phyloP scores from a whole-genome alignment of 2,888 invertebrate genomes.

The Hydrotaea cyrtoneurina region DNA sequence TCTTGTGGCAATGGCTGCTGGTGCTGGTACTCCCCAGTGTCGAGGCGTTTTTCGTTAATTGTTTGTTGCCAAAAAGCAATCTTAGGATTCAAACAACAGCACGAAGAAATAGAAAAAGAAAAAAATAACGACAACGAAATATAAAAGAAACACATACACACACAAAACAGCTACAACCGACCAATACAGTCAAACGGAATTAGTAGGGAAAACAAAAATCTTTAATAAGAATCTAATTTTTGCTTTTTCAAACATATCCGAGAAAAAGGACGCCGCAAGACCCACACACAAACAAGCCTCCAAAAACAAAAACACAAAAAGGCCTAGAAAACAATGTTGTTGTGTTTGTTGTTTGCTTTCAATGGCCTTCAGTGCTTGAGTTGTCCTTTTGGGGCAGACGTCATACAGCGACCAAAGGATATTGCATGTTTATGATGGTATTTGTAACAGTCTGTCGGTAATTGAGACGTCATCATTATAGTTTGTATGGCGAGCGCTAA shows the following conservation, averaged over 20 bases:
- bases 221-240: conserved; percentile 37
- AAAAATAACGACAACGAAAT: background rate
- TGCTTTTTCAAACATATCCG: background rate
- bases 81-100: background rate
- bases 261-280: background rate
- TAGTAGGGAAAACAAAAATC: conserved; percentile 40
- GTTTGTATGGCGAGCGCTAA: too few species aligned
- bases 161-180: background rate
- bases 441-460: background rate
- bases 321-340: background rate
- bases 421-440: background rate
- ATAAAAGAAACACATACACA: background rate
- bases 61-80: conserved; percentile 37
- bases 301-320: background rate
- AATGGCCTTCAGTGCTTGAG: conserved; percentile 39
- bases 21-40: conserved; percentile 12
- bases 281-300: background rate
- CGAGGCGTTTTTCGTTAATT: conserved; percentile 45
- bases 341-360: conserved; percentile 7
- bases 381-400: conserved; percentile 14
- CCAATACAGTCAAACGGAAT: conserved; percentile 39
- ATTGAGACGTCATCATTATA: background rate
- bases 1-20: background rate
- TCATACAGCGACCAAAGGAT: background rate
- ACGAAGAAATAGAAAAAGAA: background rate